Conservation (phyloP, 2,113 vertebrate species). For the Pandion haliaetus region DNA sequence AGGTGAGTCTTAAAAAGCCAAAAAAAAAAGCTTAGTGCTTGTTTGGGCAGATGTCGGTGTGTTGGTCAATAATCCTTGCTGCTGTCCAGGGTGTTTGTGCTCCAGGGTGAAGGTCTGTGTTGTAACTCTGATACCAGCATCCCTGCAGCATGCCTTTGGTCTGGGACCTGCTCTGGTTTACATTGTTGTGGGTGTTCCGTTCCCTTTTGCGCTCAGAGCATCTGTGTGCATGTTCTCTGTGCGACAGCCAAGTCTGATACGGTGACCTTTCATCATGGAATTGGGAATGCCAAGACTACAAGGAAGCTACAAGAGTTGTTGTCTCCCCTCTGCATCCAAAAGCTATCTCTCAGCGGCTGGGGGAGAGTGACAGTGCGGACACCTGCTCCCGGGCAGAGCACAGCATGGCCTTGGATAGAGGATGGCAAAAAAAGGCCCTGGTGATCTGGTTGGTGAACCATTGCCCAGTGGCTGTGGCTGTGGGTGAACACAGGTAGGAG, state of each 20-base stretch:
- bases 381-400: background rate
- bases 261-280: background rate
- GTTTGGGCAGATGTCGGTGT: background rate
- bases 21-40: background rate
- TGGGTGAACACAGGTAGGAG: background rate
- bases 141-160: background rate
- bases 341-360: background rate
- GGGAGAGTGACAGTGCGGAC: rapidly evolving
- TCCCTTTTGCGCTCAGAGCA: background rate
- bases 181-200: rapidly evolving
- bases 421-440: background rate
- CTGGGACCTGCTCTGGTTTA: background rate
- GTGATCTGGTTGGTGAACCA: background rate
- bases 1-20: background rate
- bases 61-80: background rate
- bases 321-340: background rate
- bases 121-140: background rate
- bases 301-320: background rate
- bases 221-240: background rate
- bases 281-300: background rate
- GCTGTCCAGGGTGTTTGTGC: background rate
- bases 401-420: background rate
- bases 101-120: background rate
- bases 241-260: background rate
- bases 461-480: background rate